A percentile compares a stretch with the other conserved stretches of the same genome.
These are phyloP conservation scores for Lamellibrachia columna DNA, from an alignment of 2,888 invertebrate genomes.

Conservation along the genomic window DNA sequence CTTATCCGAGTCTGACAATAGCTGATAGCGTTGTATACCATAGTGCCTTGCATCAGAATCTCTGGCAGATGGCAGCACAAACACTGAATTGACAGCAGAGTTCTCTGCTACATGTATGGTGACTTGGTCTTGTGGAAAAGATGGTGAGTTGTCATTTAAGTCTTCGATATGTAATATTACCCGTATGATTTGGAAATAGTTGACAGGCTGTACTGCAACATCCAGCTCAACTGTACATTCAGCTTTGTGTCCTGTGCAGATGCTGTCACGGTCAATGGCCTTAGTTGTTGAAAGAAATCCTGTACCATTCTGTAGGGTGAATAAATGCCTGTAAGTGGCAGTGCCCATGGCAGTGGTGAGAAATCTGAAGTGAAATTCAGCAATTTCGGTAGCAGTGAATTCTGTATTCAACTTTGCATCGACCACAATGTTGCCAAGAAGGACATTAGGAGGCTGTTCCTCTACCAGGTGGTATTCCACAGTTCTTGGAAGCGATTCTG, in stretches of 20 bases:
- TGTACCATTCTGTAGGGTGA: not conserved
- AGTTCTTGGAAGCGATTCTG: not conserved
- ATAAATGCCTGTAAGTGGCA: not conserved
- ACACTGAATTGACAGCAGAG: not conserved
- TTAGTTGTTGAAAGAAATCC: not conserved
- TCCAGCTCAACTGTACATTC: slow-evolving; percentile 13
- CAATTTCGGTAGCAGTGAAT: not conserved
- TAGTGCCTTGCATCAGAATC: slow-evolving; percentile 16
- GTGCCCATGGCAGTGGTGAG: not conserved
- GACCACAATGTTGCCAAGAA: not conserved
- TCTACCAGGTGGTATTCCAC: slow-evolving; percentile 3
- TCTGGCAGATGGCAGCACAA: slow-evolving; percentile 2
- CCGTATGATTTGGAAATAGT: slow-evolving; percentile 21
- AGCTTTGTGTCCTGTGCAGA: not conserved
- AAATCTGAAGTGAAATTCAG: slow-evolving; percentile 16
- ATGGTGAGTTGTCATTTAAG: slow-evolving; percentile 19
- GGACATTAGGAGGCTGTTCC: not conserved
- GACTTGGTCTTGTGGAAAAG: not conserved
- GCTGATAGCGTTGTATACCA: slow-evolving; percentile 21
- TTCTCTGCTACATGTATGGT: not conserved
- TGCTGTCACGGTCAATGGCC: not conserved
- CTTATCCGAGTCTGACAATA: not conserved
- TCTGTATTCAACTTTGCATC: not conserved
- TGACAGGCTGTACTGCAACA: slow-evolving; percentile 17
- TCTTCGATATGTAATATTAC: not conserved